Base-by-base conservation (phyloP, 2,797 vertebrate species). In the Acanthis flammea region DNA sequence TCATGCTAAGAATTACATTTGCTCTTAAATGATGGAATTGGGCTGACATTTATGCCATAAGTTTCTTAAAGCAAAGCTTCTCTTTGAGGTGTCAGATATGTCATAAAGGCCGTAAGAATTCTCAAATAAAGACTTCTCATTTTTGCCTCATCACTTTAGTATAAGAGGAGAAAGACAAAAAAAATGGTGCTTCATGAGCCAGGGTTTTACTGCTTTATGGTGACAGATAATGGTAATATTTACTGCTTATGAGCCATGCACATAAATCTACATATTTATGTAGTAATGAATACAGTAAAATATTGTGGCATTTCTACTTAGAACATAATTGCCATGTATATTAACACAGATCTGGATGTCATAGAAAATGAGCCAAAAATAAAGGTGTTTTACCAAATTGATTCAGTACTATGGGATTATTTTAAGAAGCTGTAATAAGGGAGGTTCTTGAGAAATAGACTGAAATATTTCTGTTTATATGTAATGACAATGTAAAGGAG, bases 251-350 rank as follows among this genome's bases (percentile, higher is more conserved):
- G 45, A 92, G 50, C 87, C 62, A 74, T 65, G 72, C 85, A 89
- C 61, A 77, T 91, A 89, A 88, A 95, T 94, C 81, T 96, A 73
- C 89, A 67, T 94, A 87, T 90, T 93, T 95, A 92, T 85, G 60
- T 79, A 70, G 81, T 82, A 92, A 80, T 83, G 75, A 87, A 85
- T 79, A 37, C 81, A 85, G 84, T 86, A 77, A 94, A 95, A 93
- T 94, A 94, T 90, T 91, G 73, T 94, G 74, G 78, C 78, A 79
- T 90, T 92, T 90, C 70, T 75, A 77, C 79, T 90, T 95, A 63
- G 58, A 94, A 86, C 33, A 21, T 86, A 94, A 94, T 93, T 81
- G 91, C 86, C 57, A 62, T 92, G 54, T 87, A 65, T 84, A 81
- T 84, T 88, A 95, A 81, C 68, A 74, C 42, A 73, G 78, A 88